Evolutionary conservation across 2,888 invertebrate genomes (phyloP), one percentile per base, ranked within the genome.

Genomic region (Sesamia inferens): DNA sequence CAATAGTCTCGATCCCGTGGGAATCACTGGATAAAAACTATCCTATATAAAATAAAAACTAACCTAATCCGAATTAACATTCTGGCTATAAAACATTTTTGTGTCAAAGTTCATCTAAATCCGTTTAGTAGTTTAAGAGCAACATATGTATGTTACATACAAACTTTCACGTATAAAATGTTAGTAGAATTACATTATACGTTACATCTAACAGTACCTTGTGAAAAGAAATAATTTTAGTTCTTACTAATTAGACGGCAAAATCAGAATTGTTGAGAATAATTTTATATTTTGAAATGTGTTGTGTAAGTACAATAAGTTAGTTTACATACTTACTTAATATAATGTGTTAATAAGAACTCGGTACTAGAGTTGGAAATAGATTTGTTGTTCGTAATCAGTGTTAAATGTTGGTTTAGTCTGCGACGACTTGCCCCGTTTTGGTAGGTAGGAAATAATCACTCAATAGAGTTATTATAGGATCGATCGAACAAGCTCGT

Each of bases 401-500:
- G 58, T 75, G 63, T 55, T 39, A 44, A 63, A 31, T 22, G 54
- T 70, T 66, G 57, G 31, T 42, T 67, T 55, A 64, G 48, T 55
- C 0, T 11, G 24, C 22, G 19, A 24, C 44, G 51, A 75, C 63
- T 70, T 70, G 39, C 62, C 44, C 24, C 14, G 22, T 1, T 10
- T 39, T 16, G 54, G 67, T 58, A 39, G 5, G 57, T 58, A 39
- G 8, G 16, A 67, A 24, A 67, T 75, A 63, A 19, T 14, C 24
- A 68, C 31, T 31, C 69, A 74, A 71, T 70, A 54, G 61, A 62
- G 39, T 62, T 83, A 80, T 70, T 70, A 54, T 55, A 62, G 39
- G 64, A 82, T 83, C 74, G 81, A 83, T 80, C 62, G 63, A 39
- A 61, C 51, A 31, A 64, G 55, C 65, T 76, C 74, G 69, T 74